phyloP scores from a whole-genome alignment of 2,113 vertebrate genomes.

The Percina caprodes region DNA sequence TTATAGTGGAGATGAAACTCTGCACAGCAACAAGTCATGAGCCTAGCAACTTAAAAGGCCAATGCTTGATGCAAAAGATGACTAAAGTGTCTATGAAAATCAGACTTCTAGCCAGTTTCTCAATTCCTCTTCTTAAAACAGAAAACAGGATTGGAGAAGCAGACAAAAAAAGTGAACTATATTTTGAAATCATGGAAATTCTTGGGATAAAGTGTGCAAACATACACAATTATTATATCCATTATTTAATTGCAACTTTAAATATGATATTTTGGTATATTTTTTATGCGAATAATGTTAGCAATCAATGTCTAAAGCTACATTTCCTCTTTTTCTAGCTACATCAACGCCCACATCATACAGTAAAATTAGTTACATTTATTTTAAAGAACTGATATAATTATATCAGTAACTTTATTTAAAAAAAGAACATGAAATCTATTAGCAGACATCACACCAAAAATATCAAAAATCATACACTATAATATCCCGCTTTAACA shows the following conservation, averaged over 20 bases:
- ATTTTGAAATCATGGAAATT: conserved; percentile 15
- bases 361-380: background rate
- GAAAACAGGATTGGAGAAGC: background rate
- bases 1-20: background rate
- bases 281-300: background rate
- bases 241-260: background rate
- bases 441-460: background rate
- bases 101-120: background rate
- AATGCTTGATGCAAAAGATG: background rate
- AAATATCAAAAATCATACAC: background rate
- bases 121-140: conserved; percentile 21
- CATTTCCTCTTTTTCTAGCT: background rate
- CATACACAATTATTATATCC: background rate
- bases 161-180: background rate
- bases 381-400: too few relatives aligned
- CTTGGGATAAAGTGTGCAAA: background rate
- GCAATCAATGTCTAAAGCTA: background rate
- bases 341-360: background rate
- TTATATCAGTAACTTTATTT: background rate
- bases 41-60: background rate
- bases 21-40: background rate
- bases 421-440: background rate
- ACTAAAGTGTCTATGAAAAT: background rate
- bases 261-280: background rate
- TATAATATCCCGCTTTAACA: background rate